Base-by-base conservation (phyloP, 2,888 invertebrate genomes). In the Embidobia sp. region DNA sequence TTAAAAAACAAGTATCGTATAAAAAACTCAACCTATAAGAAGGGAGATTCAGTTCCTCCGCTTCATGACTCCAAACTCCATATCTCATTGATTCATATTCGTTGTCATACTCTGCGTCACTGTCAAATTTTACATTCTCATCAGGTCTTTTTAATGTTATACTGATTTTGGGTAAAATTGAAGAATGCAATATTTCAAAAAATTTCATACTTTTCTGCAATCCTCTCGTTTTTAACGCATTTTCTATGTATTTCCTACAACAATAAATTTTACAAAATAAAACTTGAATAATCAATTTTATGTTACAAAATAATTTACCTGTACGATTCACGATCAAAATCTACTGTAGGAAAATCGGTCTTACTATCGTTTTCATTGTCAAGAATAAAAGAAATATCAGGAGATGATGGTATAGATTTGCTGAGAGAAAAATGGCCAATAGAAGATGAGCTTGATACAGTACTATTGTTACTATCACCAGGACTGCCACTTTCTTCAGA, bases 141-240 rank as follows among this genome's bases (percentile, higher is more conserved):
- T 89, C 85, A 5, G 91, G 91, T 82, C 93, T 93, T 81, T 93
- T 93, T 48, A 96, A 90, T 0, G 96, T 94, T 76, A 94, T 90
- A 84, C 93, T 92, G 0, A 94, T 94, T 85, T 95, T 95, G 80
- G 92, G 91, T 57, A 96, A 90, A 5, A 95, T 92, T 74, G 93
- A 91, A 64, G 91, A 91, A 77, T 95, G 93, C 81, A 96, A 90
- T 83, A 93, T 93, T 85, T 95, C 94, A 49, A 97, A 91, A 88
- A 97, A 95, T 81, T 93, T 92, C 87, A 97, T 90, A 82, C 96
- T 94, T 85, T 96, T 95, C 13, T 94, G 93, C 74, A 98, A 91
- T 8, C 97, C 97, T 80, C 95, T 94, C 4, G 96, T 96, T 90
- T 97, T 97, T 63, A 98, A 90, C 67, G 96, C 94, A 86, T 96